Evolutionary conservation across 2,888 invertebrate species (phyloP).

Genomic region (Lycocerus yunnanus): DNA sequence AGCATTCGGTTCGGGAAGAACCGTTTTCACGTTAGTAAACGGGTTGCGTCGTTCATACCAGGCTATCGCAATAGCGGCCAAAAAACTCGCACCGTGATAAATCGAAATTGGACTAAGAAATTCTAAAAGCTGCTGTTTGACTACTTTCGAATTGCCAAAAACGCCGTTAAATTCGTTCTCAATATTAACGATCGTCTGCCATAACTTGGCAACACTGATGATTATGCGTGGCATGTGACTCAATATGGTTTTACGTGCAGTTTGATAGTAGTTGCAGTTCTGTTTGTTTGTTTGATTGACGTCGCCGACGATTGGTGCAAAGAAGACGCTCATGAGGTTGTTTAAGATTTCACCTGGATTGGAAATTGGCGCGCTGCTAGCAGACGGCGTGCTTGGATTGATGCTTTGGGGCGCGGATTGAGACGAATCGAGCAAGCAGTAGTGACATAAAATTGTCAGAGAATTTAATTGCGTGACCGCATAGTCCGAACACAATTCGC

Average conservation of each 20-base stretch:
- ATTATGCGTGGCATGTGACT: constrained; percentile 82
- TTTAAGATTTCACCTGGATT: constrained; percentile 76
- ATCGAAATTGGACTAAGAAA: constrained; percentile 83
- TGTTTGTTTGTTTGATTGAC: constrained; percentile 48
- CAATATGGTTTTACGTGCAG: constrained; percentile 74
- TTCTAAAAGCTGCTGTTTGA: constrained; percentile 79
- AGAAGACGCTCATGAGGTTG: constrained; percentile 81
- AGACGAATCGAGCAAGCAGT: constrained; percentile 72
- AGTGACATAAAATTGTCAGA: constrained; percentile 78
- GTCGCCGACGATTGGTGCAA: constrained; percentile 62
- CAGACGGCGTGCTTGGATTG: constrained; percentile 46
- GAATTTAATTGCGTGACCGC: constrained; percentile 78
- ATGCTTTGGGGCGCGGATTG: constrained; percentile 51
- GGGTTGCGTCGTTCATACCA: constrained; percentile 76
- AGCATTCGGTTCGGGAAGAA: constrained; percentile 66
- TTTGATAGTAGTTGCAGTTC: constrained; percentile 54
- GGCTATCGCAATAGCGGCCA: constrained; percentile 82
- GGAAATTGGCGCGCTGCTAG: constrained; percentile 53
- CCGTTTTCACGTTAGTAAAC: constrained; percentile 56
- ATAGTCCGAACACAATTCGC: constrained; percentile 74
- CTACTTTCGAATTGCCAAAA: constrained; percentile 67
- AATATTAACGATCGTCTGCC: constrained; percentile 68
- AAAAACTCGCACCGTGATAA: constrained; percentile 78
- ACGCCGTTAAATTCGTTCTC: constrained; percentile 59
- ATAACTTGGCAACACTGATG: constrained; percentile 76